Conservation (phyloP, 2,113 vertebrate species). For the Sinocyclocheilus rhinocerous region DNA sequence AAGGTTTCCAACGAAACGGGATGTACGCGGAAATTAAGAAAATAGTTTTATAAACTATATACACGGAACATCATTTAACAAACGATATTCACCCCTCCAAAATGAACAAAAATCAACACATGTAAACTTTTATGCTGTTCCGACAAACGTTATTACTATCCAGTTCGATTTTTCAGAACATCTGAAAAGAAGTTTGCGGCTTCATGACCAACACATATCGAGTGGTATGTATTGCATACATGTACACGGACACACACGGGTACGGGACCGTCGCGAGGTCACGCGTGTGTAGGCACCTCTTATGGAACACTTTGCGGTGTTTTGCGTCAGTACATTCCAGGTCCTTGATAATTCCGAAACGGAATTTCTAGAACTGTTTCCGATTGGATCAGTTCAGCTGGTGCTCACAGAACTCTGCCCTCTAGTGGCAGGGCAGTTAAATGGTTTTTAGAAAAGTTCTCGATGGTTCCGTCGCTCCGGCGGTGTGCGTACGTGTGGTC, state of each 20-base stretch:
- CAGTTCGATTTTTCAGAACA: constrained; percentile 49
- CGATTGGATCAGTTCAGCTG: constrained; percentile 68
- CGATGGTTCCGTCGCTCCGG: constrained; percentile 64
- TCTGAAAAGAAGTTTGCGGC: constrained; percentile 53
- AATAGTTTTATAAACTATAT: constrained; percentile 59
- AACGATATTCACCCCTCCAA: constrained; percentile 62
- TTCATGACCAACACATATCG: constrained; percentile 59
- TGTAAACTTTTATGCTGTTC: constrained; percentile 74
- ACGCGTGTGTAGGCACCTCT: constrained; percentile 76
- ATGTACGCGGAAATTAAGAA: constrained; percentile 48
- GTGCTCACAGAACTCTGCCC: constrained; percentile 68
- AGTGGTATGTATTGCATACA: constrained; percentile 59
- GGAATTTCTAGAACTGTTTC: constrained; percentile 59
- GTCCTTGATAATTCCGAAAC: constrained; percentile 55
- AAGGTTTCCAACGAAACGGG: constrained; percentile 57
- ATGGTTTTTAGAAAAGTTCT: constrained; percentile 24
- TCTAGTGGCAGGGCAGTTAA: constrained; percentile 40
- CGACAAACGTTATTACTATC: constrained; percentile 54
- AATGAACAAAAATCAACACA: constrained; percentile 42
- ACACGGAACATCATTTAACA: constrained; percentile 65
- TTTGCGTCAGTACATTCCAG: constrained; percentile 72
- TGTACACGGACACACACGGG: constrained; percentile 50
- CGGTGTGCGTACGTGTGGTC: constrained; percentile 45
- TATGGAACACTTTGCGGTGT: constrained; percentile 62
- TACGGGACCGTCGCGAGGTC: constrained; percentile 62